A percentile compares a stretch with the other conserved stretches of the same genome.
Conservation (phyloP, 1,140 invertebrate species). For the Lycorma delicatula region DNA sequence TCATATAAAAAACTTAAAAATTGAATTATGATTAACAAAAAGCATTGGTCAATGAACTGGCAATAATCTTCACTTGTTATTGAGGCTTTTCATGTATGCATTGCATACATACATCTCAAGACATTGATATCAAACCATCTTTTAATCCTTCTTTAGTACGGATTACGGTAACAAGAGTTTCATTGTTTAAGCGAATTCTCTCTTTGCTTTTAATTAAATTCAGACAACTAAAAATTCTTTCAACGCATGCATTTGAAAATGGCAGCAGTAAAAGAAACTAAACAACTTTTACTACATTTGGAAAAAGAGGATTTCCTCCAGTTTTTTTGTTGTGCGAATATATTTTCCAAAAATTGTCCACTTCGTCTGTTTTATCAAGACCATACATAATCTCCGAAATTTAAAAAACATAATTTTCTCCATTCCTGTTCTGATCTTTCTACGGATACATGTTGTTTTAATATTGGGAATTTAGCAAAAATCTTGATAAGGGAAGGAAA, state of each 20-base stretch:
- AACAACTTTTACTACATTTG: not conserved
- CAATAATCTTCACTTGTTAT: too few species aligned
- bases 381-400: not conserved
- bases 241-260: not conserved
- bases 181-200: not conserved
- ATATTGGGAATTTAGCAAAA: constrained; percentile 17
- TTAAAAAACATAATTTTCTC: constrained; percentile 5
- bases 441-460: constrained; percentile 5
- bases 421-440: constrained; percentile 18
- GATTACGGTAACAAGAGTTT: not conserved
- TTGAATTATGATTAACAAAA: too few species aligned
- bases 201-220: not conserved
- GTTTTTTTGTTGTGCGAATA: not conserved
- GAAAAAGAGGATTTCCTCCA: not conserved
- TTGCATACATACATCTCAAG: too few species aligned
- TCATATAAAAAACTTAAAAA: too few species aligned
- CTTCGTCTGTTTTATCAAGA: not conserved
- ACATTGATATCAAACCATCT: too few species aligned
- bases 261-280: not conserved
- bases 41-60: too few species aligned
- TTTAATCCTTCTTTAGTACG: not conserved
- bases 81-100: too few species aligned
- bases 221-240: not conserved
- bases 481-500: constrained; percentile 3
- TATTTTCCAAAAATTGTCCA: constrained; percentile 12